Conservation (phyloP, 2,797 vertebrate genomes). For the Sylvia borin region DNA sequence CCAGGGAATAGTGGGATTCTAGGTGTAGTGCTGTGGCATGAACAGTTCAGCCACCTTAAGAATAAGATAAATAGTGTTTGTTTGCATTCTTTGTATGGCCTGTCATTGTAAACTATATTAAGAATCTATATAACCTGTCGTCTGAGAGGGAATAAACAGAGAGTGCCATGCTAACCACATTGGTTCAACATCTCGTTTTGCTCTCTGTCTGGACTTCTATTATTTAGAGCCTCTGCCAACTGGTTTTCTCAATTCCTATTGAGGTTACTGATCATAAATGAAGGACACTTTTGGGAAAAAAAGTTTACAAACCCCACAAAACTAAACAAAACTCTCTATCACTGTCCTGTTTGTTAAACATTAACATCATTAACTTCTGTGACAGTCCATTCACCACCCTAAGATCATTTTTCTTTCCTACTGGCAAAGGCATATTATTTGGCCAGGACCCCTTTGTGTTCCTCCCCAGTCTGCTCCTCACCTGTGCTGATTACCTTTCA, state of each 20-base stretch:
- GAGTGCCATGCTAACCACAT: no score
- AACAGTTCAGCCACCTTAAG: no score
- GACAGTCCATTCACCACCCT: neutral
- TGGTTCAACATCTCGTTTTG: no score
- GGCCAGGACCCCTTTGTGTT: neutral
- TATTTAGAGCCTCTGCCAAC: no score
- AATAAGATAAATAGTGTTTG: no score
- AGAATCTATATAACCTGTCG: no score
- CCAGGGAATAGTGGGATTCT: no score
- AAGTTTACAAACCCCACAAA: neutral
- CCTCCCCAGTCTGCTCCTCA: neutral
- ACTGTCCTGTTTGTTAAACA: neutral
- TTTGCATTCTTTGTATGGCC: no score
- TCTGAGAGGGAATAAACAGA: no score
- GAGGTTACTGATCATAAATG: neutral
- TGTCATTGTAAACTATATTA: no score
- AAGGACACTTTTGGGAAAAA: neutral
- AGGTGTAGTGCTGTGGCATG: no score
- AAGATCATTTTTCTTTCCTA: neutral
- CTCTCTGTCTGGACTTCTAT: no score
- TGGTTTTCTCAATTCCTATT: neutral
- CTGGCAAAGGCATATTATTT: neutral
- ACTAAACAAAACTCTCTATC: neutral
- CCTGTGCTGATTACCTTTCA: constrained; percentile 75
- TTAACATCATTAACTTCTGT: neutral